phyloP scores from a whole-genome alignment of 2,113 vertebrate genomes.

The Eubucco bourcierii region DNA sequence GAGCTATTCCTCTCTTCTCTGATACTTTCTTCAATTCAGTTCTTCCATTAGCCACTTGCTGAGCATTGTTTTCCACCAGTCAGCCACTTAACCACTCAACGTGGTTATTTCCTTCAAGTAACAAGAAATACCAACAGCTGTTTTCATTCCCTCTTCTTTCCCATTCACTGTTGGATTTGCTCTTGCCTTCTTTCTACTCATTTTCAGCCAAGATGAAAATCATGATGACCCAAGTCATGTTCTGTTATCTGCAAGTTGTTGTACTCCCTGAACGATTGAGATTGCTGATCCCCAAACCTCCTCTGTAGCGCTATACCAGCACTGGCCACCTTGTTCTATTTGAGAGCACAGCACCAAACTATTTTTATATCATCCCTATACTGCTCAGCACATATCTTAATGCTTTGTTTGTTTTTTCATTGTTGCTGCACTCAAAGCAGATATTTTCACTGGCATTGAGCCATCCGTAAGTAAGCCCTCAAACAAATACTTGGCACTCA shows the following conservation, averaged over 20 bases:
- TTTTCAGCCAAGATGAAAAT: neutral
- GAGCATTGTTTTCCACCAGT: neutral
- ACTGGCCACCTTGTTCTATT: neutral
- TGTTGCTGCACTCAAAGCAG: slow-evolving; percentile 22
- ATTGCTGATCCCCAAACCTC: neutral
- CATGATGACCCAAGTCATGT: neutral
- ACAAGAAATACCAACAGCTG: neutral
- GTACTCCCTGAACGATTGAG: neutral
- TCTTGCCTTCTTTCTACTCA: neutral
- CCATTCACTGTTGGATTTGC: fast-evolving
- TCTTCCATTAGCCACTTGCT: neutral
- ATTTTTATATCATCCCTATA: neutral
- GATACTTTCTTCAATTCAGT: neutral
- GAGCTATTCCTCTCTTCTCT: neutral
- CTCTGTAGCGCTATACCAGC: neutral
- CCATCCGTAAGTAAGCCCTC: slow-evolving; percentile 29
- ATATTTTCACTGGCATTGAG: slow-evolving; percentile 31
- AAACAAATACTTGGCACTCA: neutral
- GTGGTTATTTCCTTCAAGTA: neutral
- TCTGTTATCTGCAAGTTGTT: neutral
- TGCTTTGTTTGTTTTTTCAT: neutral
- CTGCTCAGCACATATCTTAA: neutral
- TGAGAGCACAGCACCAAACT: neutral
- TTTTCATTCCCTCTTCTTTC: neutral
- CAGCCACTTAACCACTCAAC: neutral